Percentiles rank a stretch among this genome's conserved stretches.
Conservation (phyloP, 1,140 invertebrate genomes). For the Penaeus japonicus region DNA sequence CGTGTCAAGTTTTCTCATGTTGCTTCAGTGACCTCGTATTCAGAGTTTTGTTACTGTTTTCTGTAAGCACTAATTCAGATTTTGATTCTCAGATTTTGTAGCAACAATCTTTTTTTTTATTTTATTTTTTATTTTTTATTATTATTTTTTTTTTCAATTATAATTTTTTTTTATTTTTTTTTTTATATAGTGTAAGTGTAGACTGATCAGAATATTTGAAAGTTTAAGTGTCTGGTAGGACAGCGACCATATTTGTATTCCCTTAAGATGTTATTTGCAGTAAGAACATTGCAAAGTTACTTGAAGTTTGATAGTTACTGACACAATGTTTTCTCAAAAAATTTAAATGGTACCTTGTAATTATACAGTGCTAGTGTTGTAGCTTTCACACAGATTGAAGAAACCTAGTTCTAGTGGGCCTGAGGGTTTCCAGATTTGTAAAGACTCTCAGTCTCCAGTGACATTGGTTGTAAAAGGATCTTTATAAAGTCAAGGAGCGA, state of each 20-base stretch:
- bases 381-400: neutral
- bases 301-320: too few relatives aligned
- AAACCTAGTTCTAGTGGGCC: too few relatives aligned
- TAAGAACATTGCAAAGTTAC: too few relatives aligned
- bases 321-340: neutral
- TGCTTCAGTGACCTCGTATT: slow-evolving; percentile 56
- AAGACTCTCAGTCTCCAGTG: neutral
- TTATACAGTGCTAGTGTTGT: slow-evolving; percentile 44
- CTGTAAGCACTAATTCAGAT: slow-evolving; percentile 53
- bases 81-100: slow-evolving; percentile 56
- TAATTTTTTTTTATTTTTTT: slow-evolving; percentile 1
- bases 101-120: slow-evolving; percentile 28
- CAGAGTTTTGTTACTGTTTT: slow-evolving; percentile 41
- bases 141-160: slow-evolving; percentile 41
- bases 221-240: slow-evolving; percentile 55
- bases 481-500: neutral
- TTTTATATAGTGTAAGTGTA: slow-evolving; percentile 38
- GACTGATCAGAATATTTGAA: slow-evolving; percentile 47
- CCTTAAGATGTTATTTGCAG: neutral
- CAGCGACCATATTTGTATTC: slow-evolving; percentile 40
- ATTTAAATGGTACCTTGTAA: neutral
- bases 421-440: neutral
- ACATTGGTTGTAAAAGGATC: neutral
- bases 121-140: slow-evolving; percentile 40
- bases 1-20: slow-evolving; percentile 47